Evolutionary conservation across 1,140 invertebrate genomes (phyloP).

Genomic region (Diuraphis noxia): DNA sequence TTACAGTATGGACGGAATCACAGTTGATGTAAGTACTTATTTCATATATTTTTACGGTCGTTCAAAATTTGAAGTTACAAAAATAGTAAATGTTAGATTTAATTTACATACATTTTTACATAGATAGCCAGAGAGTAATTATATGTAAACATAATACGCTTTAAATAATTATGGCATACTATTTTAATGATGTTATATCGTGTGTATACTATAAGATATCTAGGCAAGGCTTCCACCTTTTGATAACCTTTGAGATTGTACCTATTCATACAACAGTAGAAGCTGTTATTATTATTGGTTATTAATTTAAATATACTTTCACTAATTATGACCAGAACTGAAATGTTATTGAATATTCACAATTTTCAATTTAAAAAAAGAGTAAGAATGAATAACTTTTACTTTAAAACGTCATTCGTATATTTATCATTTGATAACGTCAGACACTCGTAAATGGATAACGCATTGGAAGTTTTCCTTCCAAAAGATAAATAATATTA

Average conservation of each 20-base stretch:
- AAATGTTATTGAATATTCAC: neutral
- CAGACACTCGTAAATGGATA: neutral
- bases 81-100: neutral
- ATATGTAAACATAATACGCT: no score
- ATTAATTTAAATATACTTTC: no score
- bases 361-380: neutral
- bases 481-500: neutral
- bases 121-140: no score
- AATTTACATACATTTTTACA: no score
- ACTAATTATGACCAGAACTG: no score
- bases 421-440: neutral
- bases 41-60: neutral
- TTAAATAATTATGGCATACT: no score
- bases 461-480: neutral
- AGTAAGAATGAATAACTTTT: neutral
- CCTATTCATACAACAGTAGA: no score
- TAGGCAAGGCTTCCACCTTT: no score
- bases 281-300: no score
- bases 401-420: neutral
- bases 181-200: no score
- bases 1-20: conserved; percentile 72
- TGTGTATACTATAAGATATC: no score
- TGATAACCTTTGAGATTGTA: no score
- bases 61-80: neutral
- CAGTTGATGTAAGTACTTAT: conserved; percentile 74